A percentile compares a stretch with the other conserved stretches of the same genome.
phyloP scores from a whole-genome alignment of 2,888 invertebrate genomes.

The Ceramica pisi region DNA sequence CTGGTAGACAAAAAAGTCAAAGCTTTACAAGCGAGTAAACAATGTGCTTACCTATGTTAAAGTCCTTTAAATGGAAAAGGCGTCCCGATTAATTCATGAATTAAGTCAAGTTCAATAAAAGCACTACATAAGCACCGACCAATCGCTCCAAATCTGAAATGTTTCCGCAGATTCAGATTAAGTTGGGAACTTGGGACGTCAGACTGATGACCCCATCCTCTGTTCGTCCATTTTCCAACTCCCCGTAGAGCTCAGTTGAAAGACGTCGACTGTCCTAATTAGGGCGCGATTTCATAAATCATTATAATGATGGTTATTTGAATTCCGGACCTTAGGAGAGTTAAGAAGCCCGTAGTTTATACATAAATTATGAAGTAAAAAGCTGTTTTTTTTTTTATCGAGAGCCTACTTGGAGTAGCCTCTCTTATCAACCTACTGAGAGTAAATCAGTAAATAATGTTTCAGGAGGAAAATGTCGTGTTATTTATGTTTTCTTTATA shows the following conservation, averaged over 20 bases:
- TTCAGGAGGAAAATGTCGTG: constrained; percentile 18
- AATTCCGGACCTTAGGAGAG: constrained; percentile 68
- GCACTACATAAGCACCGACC: constrained; percentile 9
- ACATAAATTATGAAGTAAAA: constrained; percentile 46
- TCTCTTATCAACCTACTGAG: constrained; percentile 5
- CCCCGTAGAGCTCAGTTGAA: constrained; percentile 73
- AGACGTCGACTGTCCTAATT: constrained; percentile 81
- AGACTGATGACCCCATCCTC: constrained; percentile 70
- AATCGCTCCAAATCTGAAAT: constrained; percentile 59
- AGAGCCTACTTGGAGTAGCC: constrained; percentile 1
- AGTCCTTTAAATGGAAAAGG: not conserved
- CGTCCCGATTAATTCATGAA: not conserved
- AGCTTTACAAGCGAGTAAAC: not conserved
- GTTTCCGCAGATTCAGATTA: constrained; percentile 62
- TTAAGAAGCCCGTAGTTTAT: constrained; percentile 42
- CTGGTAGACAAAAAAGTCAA: not conserved
- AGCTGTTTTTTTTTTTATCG: constrained; percentile 4
- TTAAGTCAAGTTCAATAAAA: constrained; percentile 20
- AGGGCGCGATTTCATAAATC: constrained; percentile 80
- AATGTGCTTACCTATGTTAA: not conserved
- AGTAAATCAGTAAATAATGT: constrained; percentile 26
- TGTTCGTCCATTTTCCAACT: constrained; percentile 72
- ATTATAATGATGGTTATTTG: constrained; percentile 78
- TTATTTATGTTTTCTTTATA: constrained; percentile 47
- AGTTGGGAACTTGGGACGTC: constrained; percentile 62